These are phyloP conservation scores for Phoeniculus purpureus DNA, from an alignment of 2,797 vertebrate genomes.

Conservation along the genomic window DNA sequence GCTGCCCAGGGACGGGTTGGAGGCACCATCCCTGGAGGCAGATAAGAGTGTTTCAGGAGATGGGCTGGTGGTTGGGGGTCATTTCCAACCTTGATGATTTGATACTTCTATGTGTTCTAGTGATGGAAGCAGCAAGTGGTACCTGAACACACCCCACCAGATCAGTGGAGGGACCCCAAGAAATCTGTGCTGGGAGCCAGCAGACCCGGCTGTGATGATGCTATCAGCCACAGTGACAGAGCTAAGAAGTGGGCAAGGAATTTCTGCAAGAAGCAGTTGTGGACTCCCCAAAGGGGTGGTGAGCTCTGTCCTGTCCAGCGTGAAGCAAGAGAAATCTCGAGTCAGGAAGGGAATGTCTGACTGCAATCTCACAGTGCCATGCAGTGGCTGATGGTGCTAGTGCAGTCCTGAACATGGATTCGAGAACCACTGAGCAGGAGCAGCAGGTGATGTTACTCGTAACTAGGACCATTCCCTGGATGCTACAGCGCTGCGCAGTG, in stretches of 20 bases:
- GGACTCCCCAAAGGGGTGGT: neutral
- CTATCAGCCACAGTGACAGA: neutral
- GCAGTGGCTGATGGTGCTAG: neutral
- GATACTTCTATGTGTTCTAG: neutral
- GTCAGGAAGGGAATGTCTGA: neutral
- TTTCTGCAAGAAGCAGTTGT: neutral
- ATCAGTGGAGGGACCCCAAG: neutral
- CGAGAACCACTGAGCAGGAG: neutral
- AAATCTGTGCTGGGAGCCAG: neutral
- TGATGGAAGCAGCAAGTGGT: neutral
- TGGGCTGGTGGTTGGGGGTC: too few relatives aligned
- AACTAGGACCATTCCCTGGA: neutral
- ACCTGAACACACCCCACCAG: neutral
- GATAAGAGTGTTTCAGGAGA: too few relatives aligned
- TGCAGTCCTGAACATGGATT: neutral
- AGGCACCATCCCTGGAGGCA: too few relatives aligned
- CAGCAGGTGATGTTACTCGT: neutral
- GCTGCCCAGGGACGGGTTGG: too few relatives aligned
- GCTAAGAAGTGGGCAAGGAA: neutral
- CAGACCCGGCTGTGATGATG: neutral
- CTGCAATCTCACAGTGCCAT: constrained; percentile 25
- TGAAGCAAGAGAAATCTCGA: neutral
- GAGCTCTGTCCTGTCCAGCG: neutral
- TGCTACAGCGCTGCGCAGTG: neutral
- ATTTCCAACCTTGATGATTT: too few relatives aligned